Evolutionary conservation across 2,797 vertebrate species (phyloP), one percentile per base, ranked within the genome.

Genomic region (Pangasius larnaudii): DNA sequence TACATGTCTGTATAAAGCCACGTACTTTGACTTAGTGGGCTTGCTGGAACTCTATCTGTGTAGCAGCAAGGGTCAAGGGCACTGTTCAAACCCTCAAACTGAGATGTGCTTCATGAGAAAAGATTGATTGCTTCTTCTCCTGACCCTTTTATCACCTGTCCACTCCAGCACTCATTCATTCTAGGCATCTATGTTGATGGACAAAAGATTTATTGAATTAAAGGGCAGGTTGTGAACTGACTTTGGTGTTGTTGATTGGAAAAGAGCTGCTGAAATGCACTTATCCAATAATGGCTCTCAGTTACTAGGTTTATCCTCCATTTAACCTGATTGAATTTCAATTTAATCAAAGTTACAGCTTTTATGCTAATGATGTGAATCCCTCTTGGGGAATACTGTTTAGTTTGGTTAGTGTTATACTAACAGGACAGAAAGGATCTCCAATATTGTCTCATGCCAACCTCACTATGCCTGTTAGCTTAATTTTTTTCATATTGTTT

Each of bases 171-270:
- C 88, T 85, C 89, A 90, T 91, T 90, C 90, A 87, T 92, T 92
- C 88, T 90, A 87, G 87, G 89, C 89, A 90, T 93, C 87, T 88
- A 87, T 89, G 93, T 92, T 89, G 87, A 91, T 92, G 91, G 91
- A 91, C 56, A 89, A 90, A 91, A 90, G 88, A 93, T 93, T 91
- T 85, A 92, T 89, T 91, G 90, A 95, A 94, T 95, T 94, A 95
- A 94, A 86, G 71, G 88, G 90, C 56, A 89, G 88, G 86, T 81
- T 92, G 84, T 88, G 85, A 89, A 91, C 81, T 69, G 83, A 86
- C 83, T 89, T 85, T 88, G 88, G 74, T 92, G 90, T 88, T 87
- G 87, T n/a, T 92, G 81, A 89, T 91, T 92, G 85, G 75, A 91
- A 87, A 86, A 63, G 89, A 89, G 86, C 51, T 75, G 72, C 77